Conservation (phyloP, 1,140 invertebrate species). For the Fopius arisanus region DNA sequence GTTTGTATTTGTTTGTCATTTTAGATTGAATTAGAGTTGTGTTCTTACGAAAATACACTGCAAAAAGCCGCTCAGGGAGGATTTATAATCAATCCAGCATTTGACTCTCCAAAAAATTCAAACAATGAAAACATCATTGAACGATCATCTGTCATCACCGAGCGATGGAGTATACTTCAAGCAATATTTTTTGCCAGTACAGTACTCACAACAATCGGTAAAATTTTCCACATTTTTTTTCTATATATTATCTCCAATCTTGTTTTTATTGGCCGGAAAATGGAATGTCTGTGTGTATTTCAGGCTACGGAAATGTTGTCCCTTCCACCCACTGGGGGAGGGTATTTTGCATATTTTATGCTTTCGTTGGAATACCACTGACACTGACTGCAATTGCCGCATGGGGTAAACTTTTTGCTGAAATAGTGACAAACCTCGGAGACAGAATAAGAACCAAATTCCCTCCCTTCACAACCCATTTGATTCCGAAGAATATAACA, state of each 20-base stretch:
- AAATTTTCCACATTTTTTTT: conserved; percentile 35
- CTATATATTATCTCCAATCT: too few relatives aligned
- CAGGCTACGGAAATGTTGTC: conserved; percentile 96
- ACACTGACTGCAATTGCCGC: conserved; percentile 94
- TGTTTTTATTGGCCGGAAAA: too few relatives aligned
- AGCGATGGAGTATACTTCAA: conserved; percentile 80
- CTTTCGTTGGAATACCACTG: conserved; percentile 90
- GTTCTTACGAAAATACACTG: conserved; percentile 58
- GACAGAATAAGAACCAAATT: conserved; percentile 41
- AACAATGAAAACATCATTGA: conserved; percentile 27
- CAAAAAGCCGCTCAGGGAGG: conserved; percentile 73
- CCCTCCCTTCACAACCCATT: conserved; percentile 36
- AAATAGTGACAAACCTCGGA: conserved; percentile 67
- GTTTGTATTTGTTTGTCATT: not conserved
- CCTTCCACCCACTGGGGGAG: conserved; percentile 86
- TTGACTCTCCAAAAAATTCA: conserved; percentile 29
- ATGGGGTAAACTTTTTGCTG: conserved; percentile 87
- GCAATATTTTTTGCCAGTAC: conserved; percentile 86
- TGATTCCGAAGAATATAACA: conserved; percentile 44
- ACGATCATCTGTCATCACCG: conserved; percentile 60
- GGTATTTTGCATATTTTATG: conserved; percentile 91
- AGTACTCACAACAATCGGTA: conserved; percentile 84
- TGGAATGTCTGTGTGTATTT: conserved; percentile 23
- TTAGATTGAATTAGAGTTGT: conserved; percentile 45
- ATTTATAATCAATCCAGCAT: conserved; percentile 63